These are phyloP conservation scores for Monoplex corrugatus DNA, from an alignment of 2,888 invertebrate genomes.

Conservation along the genomic window DNA sequence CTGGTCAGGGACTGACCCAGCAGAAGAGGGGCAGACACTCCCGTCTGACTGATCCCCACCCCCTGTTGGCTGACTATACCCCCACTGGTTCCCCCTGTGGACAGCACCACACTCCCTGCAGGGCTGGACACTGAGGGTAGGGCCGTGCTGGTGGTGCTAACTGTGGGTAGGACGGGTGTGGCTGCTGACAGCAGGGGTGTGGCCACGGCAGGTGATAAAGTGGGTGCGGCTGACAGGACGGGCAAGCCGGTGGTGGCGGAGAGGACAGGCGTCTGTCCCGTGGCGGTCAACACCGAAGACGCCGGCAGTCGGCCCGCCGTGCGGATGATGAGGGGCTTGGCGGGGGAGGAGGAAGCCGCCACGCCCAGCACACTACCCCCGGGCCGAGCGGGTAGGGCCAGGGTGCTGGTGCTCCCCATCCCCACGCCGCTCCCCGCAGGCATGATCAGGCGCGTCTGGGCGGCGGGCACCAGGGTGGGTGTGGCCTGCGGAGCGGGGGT, in stretches of 20 bases:
- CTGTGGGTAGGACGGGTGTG: not conserved
- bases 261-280: not conserved
- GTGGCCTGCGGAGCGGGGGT: slow-evolving; percentile 50
- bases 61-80: slow-evolving; percentile 32
- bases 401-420: slow-evolving; percentile 33
- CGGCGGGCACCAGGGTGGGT: slow-evolving; percentile 50
- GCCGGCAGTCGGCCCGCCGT: slow-evolving; percentile 44
- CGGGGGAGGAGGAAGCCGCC: slow-evolving; percentile 33
- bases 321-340: slow-evolving; percentile 47
- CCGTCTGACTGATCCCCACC: slow-evolving; percentile 13
- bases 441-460: slow-evolving; percentile 62
- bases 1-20: slow-evolving; percentile 41
- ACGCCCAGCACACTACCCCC: slow-evolving; percentile 42
- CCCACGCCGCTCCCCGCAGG: slow-evolving; percentile 49
- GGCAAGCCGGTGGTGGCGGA: not conserved
- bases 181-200: not conserved
- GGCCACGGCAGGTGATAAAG: too few species aligned
- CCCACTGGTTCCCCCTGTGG: not conserved
- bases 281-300: slow-evolving; percentile 26
- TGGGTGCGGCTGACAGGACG: slow-evolving; percentile 3
- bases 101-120: not conserved
- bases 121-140: not conserved
- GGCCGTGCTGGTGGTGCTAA: not conserved
- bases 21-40: slow-evolving; percentile 42
- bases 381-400: slow-evolving; percentile 40